Base-by-base conservation (phyloP, 2,797 vertebrate genomes). In the Hydrolagus colliei region DNA sequence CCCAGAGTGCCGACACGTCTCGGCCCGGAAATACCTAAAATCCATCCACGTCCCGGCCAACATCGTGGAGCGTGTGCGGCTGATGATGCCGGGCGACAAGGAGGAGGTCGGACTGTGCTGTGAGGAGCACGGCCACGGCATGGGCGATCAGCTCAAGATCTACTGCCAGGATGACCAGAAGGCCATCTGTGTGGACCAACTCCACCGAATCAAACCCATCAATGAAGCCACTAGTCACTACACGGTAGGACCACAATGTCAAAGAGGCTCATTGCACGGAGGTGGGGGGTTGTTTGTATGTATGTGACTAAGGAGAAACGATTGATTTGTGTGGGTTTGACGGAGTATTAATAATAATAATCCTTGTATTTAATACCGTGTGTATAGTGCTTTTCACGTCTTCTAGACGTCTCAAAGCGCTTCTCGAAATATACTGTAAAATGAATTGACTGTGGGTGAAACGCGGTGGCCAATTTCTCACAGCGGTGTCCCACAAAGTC, bases 31-130 rank as follows among this genome's bases (percentile, higher is more conserved):
- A 8, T 90, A 79, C 13, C 87, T 93, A 87, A 90, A 92, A 0
- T 91, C 92, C 88, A 94, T 94, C 90, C 88, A 92, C 72, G 91
- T 92, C 87, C 86, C 94, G 86, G 92, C 92, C 1, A 93, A 93
- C 88, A 93, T 94, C 89, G 88, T 93, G 0, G 92, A 93, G 87
- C 35, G 87, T 16, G 85, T 88, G 16, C 85, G 87, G 0, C 79
- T 74, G 74, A 74, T 86, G 63, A 86, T 86, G 13, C 72, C 87
- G 32, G 72, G 84, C 22, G 9, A 18, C 7, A 41, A 73, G n/a
- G 72, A 68, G 62, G n/a, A 32, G 5, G 9, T 20, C 13, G 6
- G 41, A 3, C 41, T 52, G 41, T 52, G 41, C 41, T 52, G 77
- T 22, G 2, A 65, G 61, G 77, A 79, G 9, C 61, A 79, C 22